A percentile compares a stretch with the other conserved stretches of the same genome.
Evolutionary conservation across 2,113 vertebrate species (phyloP).

Genomic region (Phainopepla nitens): DNA sequence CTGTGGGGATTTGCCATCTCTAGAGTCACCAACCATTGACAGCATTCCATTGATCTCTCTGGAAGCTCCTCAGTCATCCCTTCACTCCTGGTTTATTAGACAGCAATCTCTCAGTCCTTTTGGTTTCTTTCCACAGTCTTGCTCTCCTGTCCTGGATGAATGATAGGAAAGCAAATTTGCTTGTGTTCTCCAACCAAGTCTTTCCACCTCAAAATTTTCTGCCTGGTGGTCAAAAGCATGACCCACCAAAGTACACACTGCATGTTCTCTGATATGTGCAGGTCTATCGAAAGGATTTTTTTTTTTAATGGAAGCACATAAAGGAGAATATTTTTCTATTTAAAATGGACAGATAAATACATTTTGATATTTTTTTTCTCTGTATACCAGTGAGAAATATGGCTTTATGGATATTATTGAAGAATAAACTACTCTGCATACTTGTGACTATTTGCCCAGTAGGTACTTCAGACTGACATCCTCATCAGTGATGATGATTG

Average conservation of each 20-base stretch:
- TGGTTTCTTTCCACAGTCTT: background rate
- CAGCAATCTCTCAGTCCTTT: background rate
- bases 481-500: background rate
- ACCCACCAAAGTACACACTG: background rate
- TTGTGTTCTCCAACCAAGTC: background rate
- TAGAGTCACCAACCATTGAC: background rate
- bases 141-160: background rate
- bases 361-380: background rate
- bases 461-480: background rate
- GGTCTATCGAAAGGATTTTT: background rate
- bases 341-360: background rate
- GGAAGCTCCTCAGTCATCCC: background rate
- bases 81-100: background rate
- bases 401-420: background rate
- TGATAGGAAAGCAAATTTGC: background rate
- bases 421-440: background rate
- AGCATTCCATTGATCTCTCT: background rate
- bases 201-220: background rate
- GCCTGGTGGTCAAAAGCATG: background rate
- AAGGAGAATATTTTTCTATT: background rate
- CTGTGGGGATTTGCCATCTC: background rate
- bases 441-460: background rate
- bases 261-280: background rate
- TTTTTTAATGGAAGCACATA: background rate
- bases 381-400: background rate